phyloP scores from a whole-genome alignment of 2,797 vertebrate genomes.

The Intellagama lesueurii region DNA sequence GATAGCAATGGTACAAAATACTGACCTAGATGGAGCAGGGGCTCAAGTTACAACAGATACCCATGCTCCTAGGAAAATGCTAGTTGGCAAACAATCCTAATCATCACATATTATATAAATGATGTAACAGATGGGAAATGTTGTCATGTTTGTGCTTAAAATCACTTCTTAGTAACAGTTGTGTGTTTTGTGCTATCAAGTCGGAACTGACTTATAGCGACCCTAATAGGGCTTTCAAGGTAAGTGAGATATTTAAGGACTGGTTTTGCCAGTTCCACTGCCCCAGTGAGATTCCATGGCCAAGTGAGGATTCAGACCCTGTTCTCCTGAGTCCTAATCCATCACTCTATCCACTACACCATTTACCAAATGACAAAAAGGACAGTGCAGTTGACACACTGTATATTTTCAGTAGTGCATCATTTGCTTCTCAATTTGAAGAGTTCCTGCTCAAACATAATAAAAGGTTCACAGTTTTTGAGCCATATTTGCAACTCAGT shows the following conservation, averaged over 20 bases:
- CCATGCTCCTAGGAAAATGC: not conserved
- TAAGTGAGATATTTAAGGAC: too few species aligned
- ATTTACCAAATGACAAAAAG: conserved; percentile 4
- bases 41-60: not conserved
- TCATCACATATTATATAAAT: not conserved
- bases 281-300: too few species aligned
- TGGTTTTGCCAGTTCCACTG: too few species aligned
- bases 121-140: not conserved
- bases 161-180: not conserved
- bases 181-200: too few species aligned
- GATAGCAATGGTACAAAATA: not conserved
- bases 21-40: not conserved
- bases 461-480: conserved; percentile 39
- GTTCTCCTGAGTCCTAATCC: too few species aligned
- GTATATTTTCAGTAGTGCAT: conserved; percentile 3
- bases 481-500: conserved; percentile 24
- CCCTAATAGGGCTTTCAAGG: too few species aligned
- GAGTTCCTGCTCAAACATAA: conserved; percentile 23
- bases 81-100: not conserved
- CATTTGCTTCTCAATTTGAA: not conserved
- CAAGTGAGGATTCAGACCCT: too few species aligned
- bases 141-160: not conserved
- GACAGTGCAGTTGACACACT: not conserved
- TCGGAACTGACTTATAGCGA: too few species aligned
- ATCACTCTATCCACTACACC: too few species aligned